Evolutionary conservation across 2,888 invertebrate species (phyloP).

Genomic region (Philhelius pedissequus): DNA sequence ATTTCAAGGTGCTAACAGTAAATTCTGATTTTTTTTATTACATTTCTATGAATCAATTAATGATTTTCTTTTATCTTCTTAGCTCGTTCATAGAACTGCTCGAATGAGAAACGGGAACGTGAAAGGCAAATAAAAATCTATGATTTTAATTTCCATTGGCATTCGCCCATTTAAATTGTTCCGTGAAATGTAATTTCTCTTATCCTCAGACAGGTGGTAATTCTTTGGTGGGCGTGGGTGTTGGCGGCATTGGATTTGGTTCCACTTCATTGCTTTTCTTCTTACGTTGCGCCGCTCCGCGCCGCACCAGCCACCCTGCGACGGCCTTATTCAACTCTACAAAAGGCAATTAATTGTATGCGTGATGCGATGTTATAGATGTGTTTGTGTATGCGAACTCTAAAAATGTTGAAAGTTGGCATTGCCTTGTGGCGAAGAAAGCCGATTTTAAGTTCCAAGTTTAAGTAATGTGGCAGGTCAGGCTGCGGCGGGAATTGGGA

Average conservation of each 20-base stretch:
- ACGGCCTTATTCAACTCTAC: background rate
- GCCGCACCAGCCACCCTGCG: background rate
- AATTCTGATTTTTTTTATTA: conserved; percentile 40
- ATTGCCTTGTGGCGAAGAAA: conserved; percentile 42
- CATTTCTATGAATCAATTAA: conserved; percentile 39
- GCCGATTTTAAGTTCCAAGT: conserved; percentile 45
- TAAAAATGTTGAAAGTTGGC: conserved; percentile 51
- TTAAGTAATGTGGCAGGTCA: conserved; percentile 31
- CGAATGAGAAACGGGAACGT: background rate
- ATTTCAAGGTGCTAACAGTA: conserved; percentile 24
- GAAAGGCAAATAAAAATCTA: conserved; percentile 62
- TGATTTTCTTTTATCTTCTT: conserved; percentile 20
- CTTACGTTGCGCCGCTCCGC: background rate
- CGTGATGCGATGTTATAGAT: too few species aligned
- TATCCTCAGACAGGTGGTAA: conserved; percentile 65
- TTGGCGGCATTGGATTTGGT: conserved; percentile 50
- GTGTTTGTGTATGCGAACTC: background rate
- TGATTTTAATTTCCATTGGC: conserved; percentile 67
- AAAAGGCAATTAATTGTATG: conserved; percentile 41
- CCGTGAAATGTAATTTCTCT: conserved; percentile 60
- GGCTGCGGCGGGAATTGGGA: conserved; percentile 5
- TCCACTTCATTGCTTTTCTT: conserved; percentile 40
- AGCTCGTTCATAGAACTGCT: background rate
- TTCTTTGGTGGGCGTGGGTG: conserved; percentile 32
- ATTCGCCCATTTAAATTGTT: conserved; percentile 65